Base-by-base conservation (phyloP, 2,888 invertebrate genomes). In the Pomacea canaliculata region DNA sequence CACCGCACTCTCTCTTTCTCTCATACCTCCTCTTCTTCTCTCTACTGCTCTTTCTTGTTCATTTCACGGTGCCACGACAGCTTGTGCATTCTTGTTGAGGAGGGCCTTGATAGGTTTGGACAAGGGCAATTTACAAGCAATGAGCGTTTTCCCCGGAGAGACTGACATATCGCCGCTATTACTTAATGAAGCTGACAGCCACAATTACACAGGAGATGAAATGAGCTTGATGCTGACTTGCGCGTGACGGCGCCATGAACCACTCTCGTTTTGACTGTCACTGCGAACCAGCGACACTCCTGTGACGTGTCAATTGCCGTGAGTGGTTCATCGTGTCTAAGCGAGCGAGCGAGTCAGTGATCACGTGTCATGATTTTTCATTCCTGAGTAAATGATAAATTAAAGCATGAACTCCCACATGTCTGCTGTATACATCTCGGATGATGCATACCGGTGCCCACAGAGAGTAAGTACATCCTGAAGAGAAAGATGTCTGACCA, bases 101-200 rank as follows among this genome's bases (percentile, higher is more conserved):
- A 23, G n/a, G 23, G 59, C 12, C 56, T n/a, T 70, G 70, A 70
- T 59, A 59, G 60, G 70, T 70, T 59, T 59, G 27, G 71, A 71
- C 71, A 46, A 59, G 62, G 71, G 46, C 71, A 71, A 71, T 71
- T 71, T 71, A 71, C 71, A 71, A 37, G 23, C 63, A 27, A 62
- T 71, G 71, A 71, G 37, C 59, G 7, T 23, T 46, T 59, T 12
- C 71, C 59, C 71, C 37, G 9, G 19, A n/a, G 71, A 62, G 27
- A 71, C 19, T 62, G 71, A 48, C 71, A 19, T 16, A 46, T 13
- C 46, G 46, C 59, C 46, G 62, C 62, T 71, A 71, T 71, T 62
- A 71, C 71, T 71, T 71, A 27, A 71, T 71, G 71, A 71, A 71
- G 60, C 71, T 71, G 71, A 71, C 71, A 71, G 27, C 27, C n/a